A percentile compares a stretch with the other conserved stretches of the same genome.
phyloP scores from a whole-genome alignment of 2,888 invertebrate species.

The Graphium colonna region DNA sequence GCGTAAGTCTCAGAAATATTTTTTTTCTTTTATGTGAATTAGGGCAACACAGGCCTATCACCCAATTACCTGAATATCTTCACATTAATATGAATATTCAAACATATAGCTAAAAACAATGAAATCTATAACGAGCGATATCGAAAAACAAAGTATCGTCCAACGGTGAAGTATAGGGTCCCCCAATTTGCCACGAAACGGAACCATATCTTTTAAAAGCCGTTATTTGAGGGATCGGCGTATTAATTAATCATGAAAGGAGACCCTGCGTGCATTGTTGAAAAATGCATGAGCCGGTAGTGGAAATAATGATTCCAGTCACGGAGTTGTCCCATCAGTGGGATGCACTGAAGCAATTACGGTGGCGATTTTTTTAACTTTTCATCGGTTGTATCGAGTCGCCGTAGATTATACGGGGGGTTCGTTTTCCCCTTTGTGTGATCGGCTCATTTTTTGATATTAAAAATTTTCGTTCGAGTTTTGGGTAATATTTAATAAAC shows the following conservation, averaged over 20 bases:
- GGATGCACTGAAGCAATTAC: slow-evolving; percentile 30
- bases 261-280: slow-evolving; percentile 21
- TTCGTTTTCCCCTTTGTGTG: background rate
- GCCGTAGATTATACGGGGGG: background rate
- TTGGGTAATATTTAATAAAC: too few relatives aligned
- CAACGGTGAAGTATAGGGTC: background rate
- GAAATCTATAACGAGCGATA: background rate
- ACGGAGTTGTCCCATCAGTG: slow-evolving; percentile 38
- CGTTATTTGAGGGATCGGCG: slow-evolving; percentile 16
- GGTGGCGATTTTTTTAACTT: slow-evolving; percentile 20
- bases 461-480: background rate
- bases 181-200: slow-evolving; percentile 4
- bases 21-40: too few relatives aligned
- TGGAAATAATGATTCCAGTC: slow-evolving; percentile 39
- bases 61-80: too few relatives aligned
- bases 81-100: too few relatives aligned
- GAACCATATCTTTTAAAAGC: slow-evolving; percentile 19
- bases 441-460: background rate
- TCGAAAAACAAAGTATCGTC: background rate
- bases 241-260: slow-evolving; percentile 22
- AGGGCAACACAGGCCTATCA: too few relatives aligned
- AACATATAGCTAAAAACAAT: background rate
- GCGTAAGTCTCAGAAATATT: too few relatives aligned
- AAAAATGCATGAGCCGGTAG: slow-evolving; percentile 22
- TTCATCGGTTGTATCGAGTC: slow-evolving; percentile 30